phyloP scores from a whole-genome alignment of 2,113 vertebrate species.

The Eidolon helvum region DNA sequence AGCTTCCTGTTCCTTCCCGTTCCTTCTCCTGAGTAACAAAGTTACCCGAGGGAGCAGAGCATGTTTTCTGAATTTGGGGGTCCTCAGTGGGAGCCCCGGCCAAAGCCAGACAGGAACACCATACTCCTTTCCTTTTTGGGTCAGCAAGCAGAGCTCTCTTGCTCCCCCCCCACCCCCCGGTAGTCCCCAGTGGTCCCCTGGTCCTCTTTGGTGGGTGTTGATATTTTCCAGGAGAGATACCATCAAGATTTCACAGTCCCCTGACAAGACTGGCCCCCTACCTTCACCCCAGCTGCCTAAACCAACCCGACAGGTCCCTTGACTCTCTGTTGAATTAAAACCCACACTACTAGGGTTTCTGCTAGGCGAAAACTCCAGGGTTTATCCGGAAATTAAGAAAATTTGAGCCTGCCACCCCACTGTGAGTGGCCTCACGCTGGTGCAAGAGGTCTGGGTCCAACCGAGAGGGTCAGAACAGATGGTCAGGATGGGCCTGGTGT shows the following conservation, averaged over 20 bases:
- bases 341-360: background rate
- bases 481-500: slow-evolving; percentile 41
- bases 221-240: background rate
- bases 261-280: background rate
- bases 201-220: rapidly evolving
- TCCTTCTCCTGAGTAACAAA: background rate
- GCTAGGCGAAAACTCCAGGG: background rate
- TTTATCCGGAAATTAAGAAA: background rate
- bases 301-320: background rate
- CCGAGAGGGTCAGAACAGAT: slow-evolving; percentile 13
- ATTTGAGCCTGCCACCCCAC: background rate
- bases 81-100: background rate
- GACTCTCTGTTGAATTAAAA: background rate
- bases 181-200: too few species aligned
- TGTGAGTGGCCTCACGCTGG: background rate
- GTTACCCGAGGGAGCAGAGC: background rate
- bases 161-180: too few species aligned
- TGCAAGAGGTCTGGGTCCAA: background rate
- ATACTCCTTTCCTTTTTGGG: rapidly evolving
- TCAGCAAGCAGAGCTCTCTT: background rate
- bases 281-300: background rate
- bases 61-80: background rate
- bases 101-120: background rate
- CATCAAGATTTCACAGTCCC: background rate
- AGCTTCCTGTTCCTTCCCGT: background rate